Base-by-base conservation (phyloP, 2,113 vertebrate genomes). In the Chroicocephalus ridibundus region DNA sequence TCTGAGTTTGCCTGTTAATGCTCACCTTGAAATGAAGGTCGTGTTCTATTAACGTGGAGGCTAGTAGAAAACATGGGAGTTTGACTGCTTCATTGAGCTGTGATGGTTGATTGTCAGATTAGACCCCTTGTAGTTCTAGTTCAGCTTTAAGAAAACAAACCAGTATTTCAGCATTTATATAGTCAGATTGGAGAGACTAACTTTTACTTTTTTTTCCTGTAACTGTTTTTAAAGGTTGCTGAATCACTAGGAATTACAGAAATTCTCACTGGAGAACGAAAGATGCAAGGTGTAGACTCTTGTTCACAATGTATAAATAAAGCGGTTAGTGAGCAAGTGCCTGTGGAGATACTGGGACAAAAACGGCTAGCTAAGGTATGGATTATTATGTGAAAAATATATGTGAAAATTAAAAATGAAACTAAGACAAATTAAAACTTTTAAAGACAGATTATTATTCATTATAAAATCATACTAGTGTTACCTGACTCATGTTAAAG, bases 171-270 rank as follows among this genome's bases (percentile, higher is more conserved):
- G 36, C 42, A 70, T 58, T 57, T 78, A 15, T 25, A 10, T 62
- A 29, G 71, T 90, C 74, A 82, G 52, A 46, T 22, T 25, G 47
- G 44, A 72, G 40, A 91, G 38, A 49, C 40, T 86, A 90, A 86
- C n/a, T 38, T 79, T 27, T 49, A 40, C 51, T n/a, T 42, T 34
- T n/a, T 61, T 61, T 84, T 71, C 34, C 54, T 84, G 0, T 80
- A 49, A 93, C 62, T 85, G 46, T 75, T 95, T 94, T 86, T 75
- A 79, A 84, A 98, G 98, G 98, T 98, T 75, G 98, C 98, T 9
- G 96, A 98, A 95, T 98, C 98, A 5, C 51, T 98, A 51, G 98
- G 98, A 88, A 97, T 98, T 96, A 86, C 96, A 60, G 96, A 96
- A 83, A 91, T 96, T 27, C 72, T 97, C 82, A 79, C 90, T 88